Percentiles rank a stretch among this genome's conserved stretches.
phyloP scores from a whole-genome alignment of 2,113 vertebrate genomes.

The Oceanites oceanicus region DNA sequence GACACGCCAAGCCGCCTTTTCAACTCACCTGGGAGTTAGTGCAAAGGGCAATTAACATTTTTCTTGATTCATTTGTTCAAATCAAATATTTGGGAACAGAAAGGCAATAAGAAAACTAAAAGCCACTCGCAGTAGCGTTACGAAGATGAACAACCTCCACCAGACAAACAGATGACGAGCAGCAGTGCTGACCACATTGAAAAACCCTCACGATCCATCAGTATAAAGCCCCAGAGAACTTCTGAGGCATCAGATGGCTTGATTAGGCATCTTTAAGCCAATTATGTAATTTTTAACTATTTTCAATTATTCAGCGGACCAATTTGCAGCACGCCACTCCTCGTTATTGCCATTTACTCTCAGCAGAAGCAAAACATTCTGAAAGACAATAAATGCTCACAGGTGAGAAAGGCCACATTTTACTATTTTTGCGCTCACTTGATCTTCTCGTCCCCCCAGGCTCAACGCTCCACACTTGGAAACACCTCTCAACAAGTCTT shows the following conservation, averaged over 20 bases:
- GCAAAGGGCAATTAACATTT: not conserved
- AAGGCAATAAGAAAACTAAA: not conserved
- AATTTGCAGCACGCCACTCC: conserved; percentile 20
- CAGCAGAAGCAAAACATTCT: not conserved
- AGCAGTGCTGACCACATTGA: not conserved
- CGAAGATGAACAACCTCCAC: not conserved
- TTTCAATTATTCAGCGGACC: conserved; percentile 8
- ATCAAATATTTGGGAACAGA: not conserved
- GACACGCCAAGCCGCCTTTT: not conserved
- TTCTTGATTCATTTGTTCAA: not conserved
- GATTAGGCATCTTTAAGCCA: not conserved
- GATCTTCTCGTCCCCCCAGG: not conserved
- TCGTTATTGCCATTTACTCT: not conserved
- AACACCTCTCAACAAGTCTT: not conserved
- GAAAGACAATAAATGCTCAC: not conserved
- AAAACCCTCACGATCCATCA: not conserved
- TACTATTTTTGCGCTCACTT: not conserved
- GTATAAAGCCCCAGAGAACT: not conserved
- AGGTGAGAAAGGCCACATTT: not conserved
- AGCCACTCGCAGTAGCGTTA: rapidly evolving
- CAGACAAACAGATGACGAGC: not conserved
- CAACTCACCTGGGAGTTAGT: not conserved
- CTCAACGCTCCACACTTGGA: not conserved
- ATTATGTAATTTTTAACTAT: not conserved
- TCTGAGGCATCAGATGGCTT: not conserved